phyloP scores from a whole-genome alignment of 2,888 invertebrate genomes.

The Prosapia bicincta region DNA sequence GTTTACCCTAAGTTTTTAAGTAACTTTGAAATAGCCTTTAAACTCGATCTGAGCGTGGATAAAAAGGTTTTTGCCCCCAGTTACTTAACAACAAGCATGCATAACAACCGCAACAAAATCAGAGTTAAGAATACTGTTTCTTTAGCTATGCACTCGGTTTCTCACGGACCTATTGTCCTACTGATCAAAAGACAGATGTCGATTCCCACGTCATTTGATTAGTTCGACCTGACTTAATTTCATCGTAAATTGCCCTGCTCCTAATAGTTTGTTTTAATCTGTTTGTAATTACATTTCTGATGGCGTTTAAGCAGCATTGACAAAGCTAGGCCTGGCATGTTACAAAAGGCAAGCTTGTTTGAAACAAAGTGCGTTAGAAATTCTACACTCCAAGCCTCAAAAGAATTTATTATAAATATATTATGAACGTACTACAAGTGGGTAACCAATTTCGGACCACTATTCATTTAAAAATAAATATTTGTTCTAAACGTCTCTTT shows the following conservation, averaged over 20 bases:
- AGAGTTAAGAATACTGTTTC: neutral
- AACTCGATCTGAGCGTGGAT: neutral
- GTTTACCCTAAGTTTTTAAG: too few relatives aligned
- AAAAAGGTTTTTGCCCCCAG: neutral
- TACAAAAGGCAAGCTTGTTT: too few relatives aligned
- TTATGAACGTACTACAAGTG: too few relatives aligned
- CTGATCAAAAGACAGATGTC: neutral
- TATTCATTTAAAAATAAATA: too few relatives aligned
- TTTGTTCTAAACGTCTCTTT: too few relatives aligned
- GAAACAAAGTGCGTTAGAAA: too few relatives aligned
- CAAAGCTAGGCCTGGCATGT: too few relatives aligned
- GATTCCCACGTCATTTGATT: neutral
- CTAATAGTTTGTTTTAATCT: neutral
- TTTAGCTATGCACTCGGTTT: neutral
- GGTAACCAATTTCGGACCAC: too few relatives aligned
- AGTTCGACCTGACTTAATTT: neutral
- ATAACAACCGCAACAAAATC: neutral
- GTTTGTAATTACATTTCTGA: neutral
- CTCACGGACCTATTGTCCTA: neutral
- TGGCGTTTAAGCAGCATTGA: too few relatives aligned
- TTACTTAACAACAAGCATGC: neutral
- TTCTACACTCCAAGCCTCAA: too few relatives aligned
- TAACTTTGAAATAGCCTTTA: neutral
- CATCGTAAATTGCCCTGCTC: neutral
- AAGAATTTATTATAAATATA: too few relatives aligned